Evolutionary conservation across 2,113 vertebrate genomes (phyloP).

Genomic region (Pseudopodoces humilis): DNA sequence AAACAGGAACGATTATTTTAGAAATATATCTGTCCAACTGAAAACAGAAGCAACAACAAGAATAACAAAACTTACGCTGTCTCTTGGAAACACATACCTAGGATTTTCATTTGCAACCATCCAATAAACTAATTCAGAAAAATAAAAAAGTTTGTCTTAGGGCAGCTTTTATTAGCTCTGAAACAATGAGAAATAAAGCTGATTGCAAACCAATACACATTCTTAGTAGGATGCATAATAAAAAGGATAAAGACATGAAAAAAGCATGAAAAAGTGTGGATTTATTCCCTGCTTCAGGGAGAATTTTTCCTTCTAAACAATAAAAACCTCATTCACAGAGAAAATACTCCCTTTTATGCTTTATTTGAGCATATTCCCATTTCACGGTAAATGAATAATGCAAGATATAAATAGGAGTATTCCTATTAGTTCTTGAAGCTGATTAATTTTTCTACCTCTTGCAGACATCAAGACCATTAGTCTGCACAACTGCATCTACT

Average conservation of each 20-base stretch:
- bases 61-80: neutral
- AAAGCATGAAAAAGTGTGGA: neutral
- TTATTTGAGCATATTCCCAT: neutral
- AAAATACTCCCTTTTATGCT: neutral
- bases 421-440: neutral
- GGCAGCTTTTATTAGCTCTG: neutral
- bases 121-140: neutral
- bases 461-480: neutral
- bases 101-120: neutral
- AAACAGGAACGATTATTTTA: neutral
- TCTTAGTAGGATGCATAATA: neutral
- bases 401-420: neutral
- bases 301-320: neutral
- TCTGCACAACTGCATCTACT: neutral
- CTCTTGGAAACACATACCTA: neutral
- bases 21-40: neutral
- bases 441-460: neutral
- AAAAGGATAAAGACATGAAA: neutral
- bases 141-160: neutral
- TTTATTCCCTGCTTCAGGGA: neutral
- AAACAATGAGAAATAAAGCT: slow-evolving; percentile 6
- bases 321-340: neutral
- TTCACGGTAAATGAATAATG: neutral
- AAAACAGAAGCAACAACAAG: neutral
- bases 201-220: neutral